A percentile compares a stretch with the other conserved stretches of the same genome.
These are phyloP conservation scores for Darevskia nairensis DNA, from an alignment of 2,797 vertebrate species.

Conservation along the genomic window DNA sequence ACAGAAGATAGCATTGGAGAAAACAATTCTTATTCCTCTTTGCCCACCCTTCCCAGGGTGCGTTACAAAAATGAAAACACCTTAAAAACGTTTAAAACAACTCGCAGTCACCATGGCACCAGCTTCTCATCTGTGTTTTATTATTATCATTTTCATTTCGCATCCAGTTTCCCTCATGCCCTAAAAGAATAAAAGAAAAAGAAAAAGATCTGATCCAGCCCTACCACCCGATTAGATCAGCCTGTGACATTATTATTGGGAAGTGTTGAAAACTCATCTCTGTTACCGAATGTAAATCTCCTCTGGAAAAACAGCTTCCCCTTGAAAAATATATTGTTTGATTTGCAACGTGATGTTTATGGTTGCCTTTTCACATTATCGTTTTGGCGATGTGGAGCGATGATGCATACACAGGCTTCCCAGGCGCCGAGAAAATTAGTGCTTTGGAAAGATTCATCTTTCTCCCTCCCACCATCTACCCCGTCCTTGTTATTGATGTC, in stretches of 20 bases:
- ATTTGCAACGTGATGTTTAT: background rate
- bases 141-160: background rate
- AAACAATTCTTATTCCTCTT: too few relatives aligned
- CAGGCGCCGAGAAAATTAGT: constrained; percentile 40
- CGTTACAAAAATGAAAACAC: too few relatives aligned
- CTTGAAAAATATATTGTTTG: constrained; percentile 11
- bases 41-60: too few relatives aligned
- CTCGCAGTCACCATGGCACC: background rate
- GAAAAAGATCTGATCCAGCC: background rate
- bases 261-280: background rate
- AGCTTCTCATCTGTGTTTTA: background rate
- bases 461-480: too few relatives aligned
- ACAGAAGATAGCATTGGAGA: too few relatives aligned
- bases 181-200: background rate
- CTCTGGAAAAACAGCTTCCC: background rate
- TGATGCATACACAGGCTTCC: constrained; percentile 12
- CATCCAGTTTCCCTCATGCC: background rate
- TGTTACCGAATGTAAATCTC: background rate
- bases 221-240: accelerated
- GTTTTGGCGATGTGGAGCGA: background rate
- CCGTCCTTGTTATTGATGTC: constrained; percentile 26
- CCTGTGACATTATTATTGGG: background rate
- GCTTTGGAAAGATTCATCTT: constrained; percentile 51
- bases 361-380: constrained; percentile 22
- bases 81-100: too few relatives aligned